Evolutionary conservation across 2,888 invertebrate species (phyloP), one percentile per base, ranked within the genome.

Genomic region (Drosophila suboccidentalis): DNA sequence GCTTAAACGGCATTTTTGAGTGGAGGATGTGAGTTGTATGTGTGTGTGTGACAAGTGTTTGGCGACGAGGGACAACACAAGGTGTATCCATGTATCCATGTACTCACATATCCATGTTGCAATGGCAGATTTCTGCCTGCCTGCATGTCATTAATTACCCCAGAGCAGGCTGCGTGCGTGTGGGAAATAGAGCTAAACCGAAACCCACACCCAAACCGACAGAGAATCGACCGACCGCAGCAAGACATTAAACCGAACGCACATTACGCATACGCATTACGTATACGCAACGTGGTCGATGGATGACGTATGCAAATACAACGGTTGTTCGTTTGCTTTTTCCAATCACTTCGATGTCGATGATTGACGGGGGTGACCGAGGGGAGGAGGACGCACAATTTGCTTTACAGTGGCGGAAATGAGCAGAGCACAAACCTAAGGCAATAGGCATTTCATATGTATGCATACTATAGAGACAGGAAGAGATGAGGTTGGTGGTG

Each of bases 131-230:
- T 22, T 26, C 26, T 26, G 26, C 26, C 47, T 32, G 60, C 36
- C 73, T 59, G 73, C 85, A 78, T 84, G 73, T 71, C 84, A 87
- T 89, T 84, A 84, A 87, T 84, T 87, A 85, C 72, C 71, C 66
- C 38, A 47, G 39, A 44, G 22, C 49, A 39, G 51, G 50, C 44
- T 71, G 15, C 9, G n/a, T n/a, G 36, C 13, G 55, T 55, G 75
- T 49, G 75, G 70, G 73, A 72, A 87, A 84, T 75, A 76, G 70
- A 61, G 50, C 76, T 62, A 67, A 76, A 70, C 78, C 70, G 29
- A 67, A 57, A 67, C 68, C 64, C 65, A 29, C 2, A 29, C 29
- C 64, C 65, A 29, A 8, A 29, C 29, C 29, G 29, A 29, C 29
- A 6, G 29, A 26, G 26, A 26, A 29, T 8, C 29, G 29, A 29